Base-by-base conservation (phyloP, 2,888 invertebrate genomes). In the Fragum whitleyi region DNA sequence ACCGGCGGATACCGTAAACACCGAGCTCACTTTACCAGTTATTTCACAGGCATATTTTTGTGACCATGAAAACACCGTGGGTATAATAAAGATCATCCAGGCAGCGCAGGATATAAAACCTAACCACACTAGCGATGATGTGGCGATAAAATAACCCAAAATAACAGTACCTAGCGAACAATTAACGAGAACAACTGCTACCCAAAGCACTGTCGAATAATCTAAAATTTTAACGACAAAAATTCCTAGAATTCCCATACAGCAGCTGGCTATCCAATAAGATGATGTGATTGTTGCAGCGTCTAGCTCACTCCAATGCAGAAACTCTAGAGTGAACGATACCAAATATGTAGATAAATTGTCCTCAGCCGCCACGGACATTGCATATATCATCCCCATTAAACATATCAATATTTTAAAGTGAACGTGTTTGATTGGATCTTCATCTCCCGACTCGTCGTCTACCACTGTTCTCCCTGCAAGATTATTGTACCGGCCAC, bases 21-120 rank as follows among this genome's bases (percentile, higher is more conserved):
- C 11, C n/a, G 57, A 57, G 23, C 57, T 57, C 1, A 57, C 57
- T 57, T 57, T 57, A 26, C 57, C 57, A 23, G 23, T 57, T 57
- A 57, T 57, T 26, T 57, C 26, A 57, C 57, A 57, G 3, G 57
- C 26, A 23, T 57, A 57, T 57, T 57, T 57, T 23, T 57, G 57
- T 6, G 57, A 21, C 57, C 57, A 57, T 5, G 57, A 26, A 23
- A 57, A 57, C 26, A 57, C 57, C 21, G 23, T 57, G 11, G 57
- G 57, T 14, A 57, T 26, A 3, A 57, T 57, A 11, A 57, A 7
- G 14, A 26, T 26, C 57, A 57, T 57, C 9, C 19, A 21, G 11
- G 26, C 21, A 19, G 23, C 57, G 23, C 57, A 26, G 3, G 57
- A 23, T 21, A 57, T 57, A 26, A 57, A 26, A 19, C 57, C 57